Evolutionary conservation across 2,113 vertebrate species (phyloP), one percentile per base, ranked within the genome.

Genomic region (Tetrao urogallus): DNA sequence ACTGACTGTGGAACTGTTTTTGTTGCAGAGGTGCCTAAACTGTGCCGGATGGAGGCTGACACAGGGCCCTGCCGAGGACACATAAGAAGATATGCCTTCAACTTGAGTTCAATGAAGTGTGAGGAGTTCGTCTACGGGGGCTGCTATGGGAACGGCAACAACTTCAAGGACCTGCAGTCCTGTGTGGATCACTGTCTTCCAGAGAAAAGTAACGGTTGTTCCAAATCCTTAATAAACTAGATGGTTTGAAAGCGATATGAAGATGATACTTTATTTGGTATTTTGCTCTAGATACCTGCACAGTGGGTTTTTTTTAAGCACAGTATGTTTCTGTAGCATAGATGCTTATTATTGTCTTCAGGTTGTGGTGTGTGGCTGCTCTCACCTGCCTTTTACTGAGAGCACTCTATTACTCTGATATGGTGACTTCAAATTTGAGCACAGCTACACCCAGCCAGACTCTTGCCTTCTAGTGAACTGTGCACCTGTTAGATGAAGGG

Each of bases 81-180:
- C 9, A 34, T 97, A 3, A 92, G 3, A 42, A 88, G 94, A 60
- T 99, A 98, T 3, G 99, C 98, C 97, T 99, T 99, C 95, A 99
- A 99, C 95, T 97, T 99, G 97, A 98, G 94, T 73, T 97, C 98
- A 4, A 98, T 99, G 98, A 94, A 91, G 58, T 99, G 99, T 83
- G 98, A 99, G 92, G 58, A 93, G 32, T 98, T 99, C 61, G 14
- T 42, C 32, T 98, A 98, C 0, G 98, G 98, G 1, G 98, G 98
- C 63, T 99, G 99, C 71, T 63, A 73, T 0, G 98, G 96, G 38
- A 99, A 98, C 42, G 78, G 69, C 16, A 99, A 99, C 92, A 97
- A 97, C 70, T 99, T 99, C 97, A 64, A 60, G 2, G 96, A 98
- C 69, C 10, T 97, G 52, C 67, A 83, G 18, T 96, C 98, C 13